These are phyloP conservation scores for Balaenoptera acutorostrata DNA, from an alignment of 2,113 vertebrate genomes.

Conservation along the genomic window DNA sequence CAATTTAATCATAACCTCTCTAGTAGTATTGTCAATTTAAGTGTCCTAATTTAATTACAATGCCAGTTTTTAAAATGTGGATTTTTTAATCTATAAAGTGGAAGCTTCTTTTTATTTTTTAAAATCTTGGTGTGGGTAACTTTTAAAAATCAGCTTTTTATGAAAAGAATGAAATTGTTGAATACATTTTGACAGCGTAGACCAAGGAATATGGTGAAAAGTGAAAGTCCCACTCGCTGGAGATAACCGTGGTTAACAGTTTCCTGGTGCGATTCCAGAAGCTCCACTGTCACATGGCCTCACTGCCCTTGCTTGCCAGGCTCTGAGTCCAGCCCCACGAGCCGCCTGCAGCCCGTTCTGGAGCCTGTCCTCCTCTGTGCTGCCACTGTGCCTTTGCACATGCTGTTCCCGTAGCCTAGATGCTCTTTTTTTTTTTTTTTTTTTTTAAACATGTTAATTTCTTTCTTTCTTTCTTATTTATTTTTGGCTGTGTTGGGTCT, in stretches of 20 bases:
- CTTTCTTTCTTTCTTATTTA: too few relatives aligned
- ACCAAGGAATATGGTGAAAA: background rate
- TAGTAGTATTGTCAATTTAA: background rate
- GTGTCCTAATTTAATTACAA: background rate
- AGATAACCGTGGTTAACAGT: background rate
- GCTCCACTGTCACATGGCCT: background rate
- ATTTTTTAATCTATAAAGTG: background rate
- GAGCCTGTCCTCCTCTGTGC: background rate
- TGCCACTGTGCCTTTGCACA: background rate
- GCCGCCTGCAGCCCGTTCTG: background rate
- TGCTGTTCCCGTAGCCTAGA: background rate
- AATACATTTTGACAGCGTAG: background rate
- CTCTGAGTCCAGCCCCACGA: fast-evolving
- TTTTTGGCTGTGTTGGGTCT: too few relatives aligned
- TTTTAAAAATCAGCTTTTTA: background rate
- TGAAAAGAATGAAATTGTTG: background rate
- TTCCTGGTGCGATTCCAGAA: background rate
- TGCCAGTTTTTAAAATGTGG: background rate
- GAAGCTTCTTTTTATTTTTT: background rate
- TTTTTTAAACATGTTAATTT: too few relatives aligned
- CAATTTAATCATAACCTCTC: background rate
- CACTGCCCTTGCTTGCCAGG: background rate
- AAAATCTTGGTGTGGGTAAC: background rate
- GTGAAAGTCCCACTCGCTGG: background rate
- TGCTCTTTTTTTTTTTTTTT: too few relatives aligned